Base-by-base conservation (phyloP, 1,140 invertebrate genomes). In the Periplaneta americana region DNA sequence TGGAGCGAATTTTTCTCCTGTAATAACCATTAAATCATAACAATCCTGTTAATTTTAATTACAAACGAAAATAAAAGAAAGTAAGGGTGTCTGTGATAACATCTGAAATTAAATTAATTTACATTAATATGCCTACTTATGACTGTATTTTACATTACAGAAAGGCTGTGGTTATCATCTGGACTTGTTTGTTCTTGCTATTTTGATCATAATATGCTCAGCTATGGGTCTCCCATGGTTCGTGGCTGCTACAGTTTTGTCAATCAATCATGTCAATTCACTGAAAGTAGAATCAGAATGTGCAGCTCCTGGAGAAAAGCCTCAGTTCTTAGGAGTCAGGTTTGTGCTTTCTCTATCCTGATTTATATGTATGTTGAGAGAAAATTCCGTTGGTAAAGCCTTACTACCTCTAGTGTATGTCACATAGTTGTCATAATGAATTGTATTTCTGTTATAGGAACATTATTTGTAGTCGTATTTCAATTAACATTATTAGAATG, bases 81-180 rank as follows among this genome's bases (percentile, higher is more conserved):
- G n/a, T n/a, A n/a, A n/a, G n/a, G n/a, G n/a, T n/a, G n/a, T n/a
- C n/a, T n/a, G n/a, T n/a, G n/a, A n/a, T n/a, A n/a, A n/a, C n/a
- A n/a, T n/a, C n/a, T n/a, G n/a, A n/a, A n/a, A n/a, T n/a, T n/a
- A n/a, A n/a, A n/a, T n/a, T n/a, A n/a, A n/a, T n/a, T n/a, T n/a
- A n/a, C n/a, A n/a, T n/a, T n/a, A n/a, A n/a, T n/a, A n/a, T n/a
- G n/a, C n/a, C n/a, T n/a, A n/a, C n/a, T n/a, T n/a, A n/a, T n/a
- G n/a, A n/a, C n/a, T n/a, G n/a, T n/a, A n/a, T n/a, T n/a, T n/a
- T n/a, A n/a, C 13, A 39, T 83, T 85, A 78, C 88, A 94, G 92
- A 99, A 99, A 93, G 97, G 98, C 76, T 97, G 97, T 86, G 98
- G 98, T 31, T 99, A 99, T 87, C 98, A 99, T 88, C 90, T 99